Conservation (phyloP, 2,113 vertebrate genomes). For the Sphyrna mokarran region DNA sequence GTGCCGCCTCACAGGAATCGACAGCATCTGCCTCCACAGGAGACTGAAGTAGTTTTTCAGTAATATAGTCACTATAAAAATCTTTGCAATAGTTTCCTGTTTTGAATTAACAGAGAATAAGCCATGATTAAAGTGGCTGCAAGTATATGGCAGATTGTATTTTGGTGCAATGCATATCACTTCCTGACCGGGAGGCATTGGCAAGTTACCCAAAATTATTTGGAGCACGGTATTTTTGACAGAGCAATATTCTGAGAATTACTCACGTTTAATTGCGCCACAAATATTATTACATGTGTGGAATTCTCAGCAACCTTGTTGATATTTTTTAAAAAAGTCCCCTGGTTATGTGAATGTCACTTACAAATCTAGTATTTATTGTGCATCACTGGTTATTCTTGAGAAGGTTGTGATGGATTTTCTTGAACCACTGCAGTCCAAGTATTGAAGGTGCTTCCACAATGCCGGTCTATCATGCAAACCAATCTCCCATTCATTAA, state of each 20-base stretch:
- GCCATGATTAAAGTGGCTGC: not conserved
- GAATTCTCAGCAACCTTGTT: not conserved
- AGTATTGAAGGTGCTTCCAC: not conserved
- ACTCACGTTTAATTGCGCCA: not conserved
- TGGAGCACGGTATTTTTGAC: not conserved
- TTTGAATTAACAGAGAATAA: not conserved
- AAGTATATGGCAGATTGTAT: not conserved
- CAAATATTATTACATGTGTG: not conserved
- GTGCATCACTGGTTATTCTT: not conserved
- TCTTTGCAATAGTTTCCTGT: not conserved
- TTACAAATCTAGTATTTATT: not conserved
- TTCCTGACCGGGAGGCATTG: not conserved
- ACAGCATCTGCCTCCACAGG: not conserved
- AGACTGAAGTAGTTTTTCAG: not conserved
- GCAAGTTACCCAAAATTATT: not conserved
- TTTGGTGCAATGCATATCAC: not conserved
- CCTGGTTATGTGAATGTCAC: not conserved
- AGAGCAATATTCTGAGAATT: not conserved
- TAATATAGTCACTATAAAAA: not conserved
- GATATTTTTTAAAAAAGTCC: not conserved
- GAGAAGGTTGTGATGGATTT: not conserved
- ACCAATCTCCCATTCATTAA: no score
- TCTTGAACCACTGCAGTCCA: not conserved
- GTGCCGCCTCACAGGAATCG: no score
- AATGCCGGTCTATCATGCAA: not conserved